Conservation (phyloP, 2,113 vertebrate genomes). For the Hyaena hyaena region DNA sequence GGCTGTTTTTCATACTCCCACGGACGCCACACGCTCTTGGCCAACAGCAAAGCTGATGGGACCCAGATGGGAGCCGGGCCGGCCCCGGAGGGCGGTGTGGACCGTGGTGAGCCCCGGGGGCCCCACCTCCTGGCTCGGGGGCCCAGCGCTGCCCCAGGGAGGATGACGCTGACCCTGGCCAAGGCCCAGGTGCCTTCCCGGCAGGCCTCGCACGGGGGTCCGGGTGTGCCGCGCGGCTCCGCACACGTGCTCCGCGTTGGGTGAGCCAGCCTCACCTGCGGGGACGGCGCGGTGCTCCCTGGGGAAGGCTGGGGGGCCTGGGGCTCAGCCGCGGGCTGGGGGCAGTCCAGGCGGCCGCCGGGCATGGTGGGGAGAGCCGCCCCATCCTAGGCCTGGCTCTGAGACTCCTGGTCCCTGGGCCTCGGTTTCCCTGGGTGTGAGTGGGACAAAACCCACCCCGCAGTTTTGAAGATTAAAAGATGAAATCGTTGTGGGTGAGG, state of each 20-base stretch:
- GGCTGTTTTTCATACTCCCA: slow-evolving; percentile 42
- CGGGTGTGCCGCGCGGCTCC: fast-evolving
- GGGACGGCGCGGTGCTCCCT: fast-evolving
- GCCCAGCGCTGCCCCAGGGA: not conserved
- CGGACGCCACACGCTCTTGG: slow-evolving; percentile 54
- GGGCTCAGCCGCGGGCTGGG: not conserved
- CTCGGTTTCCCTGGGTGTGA: not conserved
- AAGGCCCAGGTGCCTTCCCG: not conserved
- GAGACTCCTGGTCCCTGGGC: fast-evolving
- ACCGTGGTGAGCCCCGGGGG: not conserved
- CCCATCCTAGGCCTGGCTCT: not conserved
- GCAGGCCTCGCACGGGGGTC: fast-evolving
- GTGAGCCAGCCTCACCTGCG: not conserved
- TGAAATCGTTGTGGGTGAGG: too few species aligned
- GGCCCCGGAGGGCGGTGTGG: not conserved
- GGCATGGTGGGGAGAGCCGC: fast-evolving
- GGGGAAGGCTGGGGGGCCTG: fast-evolving
- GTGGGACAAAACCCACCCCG: fast-evolving
- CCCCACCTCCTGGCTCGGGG: slow-evolving; percentile 1
- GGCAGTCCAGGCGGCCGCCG: fast-evolving
- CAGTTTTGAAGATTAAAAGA: fast-evolving
- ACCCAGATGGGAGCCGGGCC: slow-evolving; percentile 48
- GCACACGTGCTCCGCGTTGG: fast-evolving
- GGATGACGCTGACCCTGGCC: not conserved
- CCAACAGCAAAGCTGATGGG: not conserved